Evolutionary conservation across 2,888 invertebrate species (phyloP), one percentile per base, ranked within the genome.

Genomic region (Melieria picta): DNA sequence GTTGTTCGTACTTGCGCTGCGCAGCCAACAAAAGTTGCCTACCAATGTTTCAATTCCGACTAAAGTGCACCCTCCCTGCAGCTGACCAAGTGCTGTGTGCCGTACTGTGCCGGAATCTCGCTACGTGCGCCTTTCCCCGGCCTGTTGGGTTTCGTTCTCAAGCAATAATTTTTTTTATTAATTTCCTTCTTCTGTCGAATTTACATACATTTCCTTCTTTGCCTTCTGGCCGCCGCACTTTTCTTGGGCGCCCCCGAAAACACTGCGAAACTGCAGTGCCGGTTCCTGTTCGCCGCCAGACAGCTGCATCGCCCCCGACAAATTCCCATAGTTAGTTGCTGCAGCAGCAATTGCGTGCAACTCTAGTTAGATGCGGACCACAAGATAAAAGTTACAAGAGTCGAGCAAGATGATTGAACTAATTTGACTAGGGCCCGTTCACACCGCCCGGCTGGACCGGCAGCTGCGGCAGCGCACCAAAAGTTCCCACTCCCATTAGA

Each of bases 321-420:
- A 11, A 30, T 67, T 67, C 69, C 69, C 69, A 69, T 61, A 63
- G 46, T 63, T 52, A 46, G 43, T 62, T 62, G 16, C 4, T 9
- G 42, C 7, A 43, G 55, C 47, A 11, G 42, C 45, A 52, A 47
- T 46, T 60, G 62, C 56, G 43, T 47, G 60, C n/a, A 48, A 13
- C 52, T 46, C 11, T 55, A 30, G 13, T 57, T 69, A 70, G 69
- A 74, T 71, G 65, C 58, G 66, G 16, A 63, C 48, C 64, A 71
- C 42, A 71, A 79, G 79, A 78, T 77, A 77, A 76, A 77, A 78
- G 74, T 76, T 77, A 77, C 78, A 79, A 80, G 80, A 81, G 57
- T 58, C 52, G 69, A 66, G 57, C 81, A 80, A 82, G 80, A 81
- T 82, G 81, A 82, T 82, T 81, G 81, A 80, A 81, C 82, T 82